phyloP scores from a whole-genome alignment of 2,113 vertebrate genomes.

The Oryzias melastigma region DNA sequence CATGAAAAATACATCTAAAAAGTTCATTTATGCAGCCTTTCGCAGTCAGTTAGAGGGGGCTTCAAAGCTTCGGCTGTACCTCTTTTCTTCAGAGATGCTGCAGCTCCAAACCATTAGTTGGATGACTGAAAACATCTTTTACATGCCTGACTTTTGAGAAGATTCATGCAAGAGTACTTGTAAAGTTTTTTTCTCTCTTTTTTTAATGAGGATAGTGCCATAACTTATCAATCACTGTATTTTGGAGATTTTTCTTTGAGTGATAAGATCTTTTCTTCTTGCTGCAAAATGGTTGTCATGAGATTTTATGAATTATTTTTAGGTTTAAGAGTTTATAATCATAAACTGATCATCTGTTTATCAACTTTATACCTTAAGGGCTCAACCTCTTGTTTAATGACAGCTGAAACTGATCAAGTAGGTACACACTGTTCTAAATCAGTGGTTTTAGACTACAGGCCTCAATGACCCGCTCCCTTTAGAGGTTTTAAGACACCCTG shows the following conservation, averaged over 20 bases:
- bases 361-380: too few relatives aligned
- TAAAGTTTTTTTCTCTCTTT: neutral
- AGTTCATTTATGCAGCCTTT: conserved; percentile 13
- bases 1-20: conserved; percentile 35
- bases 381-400: too few relatives aligned
- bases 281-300: neutral
- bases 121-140: neutral
- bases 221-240: neutral
- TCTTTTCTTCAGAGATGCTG: conserved; percentile 13
- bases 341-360: too few relatives aligned
- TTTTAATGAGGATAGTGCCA: neutral
- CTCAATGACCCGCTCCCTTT: too few relatives aligned
- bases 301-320: too few relatives aligned
- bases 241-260: neutral
- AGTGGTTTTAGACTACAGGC: too few relatives aligned
- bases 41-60: conserved; percentile 5
- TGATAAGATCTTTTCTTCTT: neutral
- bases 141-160: neutral
- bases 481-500: too few relatives aligned
- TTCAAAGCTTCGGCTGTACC: conserved; percentile 21
- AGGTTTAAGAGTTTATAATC: too few relatives aligned
- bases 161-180: neutral
- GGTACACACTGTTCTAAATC: too few relatives aligned
- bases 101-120: conserved; percentile 3
- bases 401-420: too few relatives aligned